Evolutionary conservation across 1,140 invertebrate species (phyloP).

Genomic region (Lutraria rhynchaena): DNA sequence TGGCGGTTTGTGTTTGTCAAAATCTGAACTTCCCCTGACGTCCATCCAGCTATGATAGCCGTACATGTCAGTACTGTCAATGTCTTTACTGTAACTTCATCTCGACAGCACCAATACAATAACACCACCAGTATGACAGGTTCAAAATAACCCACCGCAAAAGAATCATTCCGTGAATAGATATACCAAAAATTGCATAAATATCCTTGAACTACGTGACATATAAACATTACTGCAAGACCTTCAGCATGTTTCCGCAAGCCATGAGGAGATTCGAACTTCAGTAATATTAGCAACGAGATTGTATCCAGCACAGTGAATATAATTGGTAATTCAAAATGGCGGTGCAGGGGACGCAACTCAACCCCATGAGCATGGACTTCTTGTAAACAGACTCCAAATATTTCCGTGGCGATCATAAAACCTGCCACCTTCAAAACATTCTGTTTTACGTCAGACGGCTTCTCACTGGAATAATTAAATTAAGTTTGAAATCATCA

Average conservation of each 20-base stretch:
- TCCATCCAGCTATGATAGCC: constrained; percentile 34
- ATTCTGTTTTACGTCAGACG: background rate
- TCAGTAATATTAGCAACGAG: constrained; percentile 29
- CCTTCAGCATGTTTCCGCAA: constrained; percentile 30
- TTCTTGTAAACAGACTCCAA: constrained; percentile 50
- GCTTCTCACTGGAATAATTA: too few species aligned
- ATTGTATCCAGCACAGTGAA: constrained; percentile 10
- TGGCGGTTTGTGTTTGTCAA: constrained; percentile 32
- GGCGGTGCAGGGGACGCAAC: constrained; percentile 48
- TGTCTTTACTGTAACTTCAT: constrained; percentile 16
- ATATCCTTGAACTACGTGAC: constrained; percentile 38
- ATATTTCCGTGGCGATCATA: constrained; percentile 40
- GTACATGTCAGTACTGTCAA: constrained; percentile 4
- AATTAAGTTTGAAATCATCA: too few species aligned
- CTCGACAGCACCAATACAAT: constrained; percentile 29
- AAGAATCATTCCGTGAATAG: constrained; percentile 49
- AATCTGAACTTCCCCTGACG: constrained; percentile 41
- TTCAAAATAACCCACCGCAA: constrained; percentile 54
- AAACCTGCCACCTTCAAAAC: background rate
- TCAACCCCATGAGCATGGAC: constrained; percentile 37
- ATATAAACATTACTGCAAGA: constrained; percentile 34
- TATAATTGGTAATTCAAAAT: constrained; percentile 46
- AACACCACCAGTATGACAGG: constrained; percentile 34
- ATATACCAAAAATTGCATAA: constrained; percentile 53
- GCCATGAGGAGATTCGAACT: constrained; percentile 37